A percentile compares a stretch with the other conserved stretches of the same genome.
Evolutionary conservation across 2,113 vertebrate genomes (phyloP).

Genomic region (Xenopus borealis): DNA sequence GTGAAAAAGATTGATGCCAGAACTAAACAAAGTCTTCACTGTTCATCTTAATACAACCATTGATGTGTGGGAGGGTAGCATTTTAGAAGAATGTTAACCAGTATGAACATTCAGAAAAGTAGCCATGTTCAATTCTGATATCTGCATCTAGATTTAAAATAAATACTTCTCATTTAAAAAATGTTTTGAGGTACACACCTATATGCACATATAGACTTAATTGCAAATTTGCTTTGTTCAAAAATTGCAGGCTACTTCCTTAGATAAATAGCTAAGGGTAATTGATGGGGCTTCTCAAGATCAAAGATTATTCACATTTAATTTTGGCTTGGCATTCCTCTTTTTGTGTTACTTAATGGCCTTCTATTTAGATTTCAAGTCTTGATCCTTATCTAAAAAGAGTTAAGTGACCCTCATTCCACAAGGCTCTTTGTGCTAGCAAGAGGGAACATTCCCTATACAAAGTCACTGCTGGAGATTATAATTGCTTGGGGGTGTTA

Average conservation of each 20-base stretch:
- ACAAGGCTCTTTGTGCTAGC: conserved; percentile 53
- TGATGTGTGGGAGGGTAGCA: conserved; percentile 39
- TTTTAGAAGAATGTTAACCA: not conserved
- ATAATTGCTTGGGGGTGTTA: conserved; percentile 55
- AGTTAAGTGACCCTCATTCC: conserved; percentile 59
- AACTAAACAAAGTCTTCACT: conserved; percentile 57
- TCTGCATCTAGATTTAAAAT: not conserved
- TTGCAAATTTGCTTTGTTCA: conserved; percentile 16
- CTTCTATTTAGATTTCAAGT: conserved; percentile 46
- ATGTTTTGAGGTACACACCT: conserved; percentile 3
- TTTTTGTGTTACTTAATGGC: conserved; percentile 42
- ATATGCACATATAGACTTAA: conserved; percentile 14
- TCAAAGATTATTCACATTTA: conserved; percentile 31
- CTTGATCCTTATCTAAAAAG: conserved; percentile 50
- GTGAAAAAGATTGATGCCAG: conserved; percentile 41
- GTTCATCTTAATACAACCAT: conserved; percentile 44
- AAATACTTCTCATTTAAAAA: not conserved
- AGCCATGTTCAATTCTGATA: not conserved
- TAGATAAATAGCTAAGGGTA: conserved; percentile 9
- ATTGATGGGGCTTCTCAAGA: conserved; percentile 24
- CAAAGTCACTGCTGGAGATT: conserved; percentile 50
- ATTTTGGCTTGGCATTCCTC: conserved; percentile 26
- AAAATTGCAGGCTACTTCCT: not conserved
- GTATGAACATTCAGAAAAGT: not conserved
- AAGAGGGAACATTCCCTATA: conserved; percentile 52